These are phyloP conservation scores for Hephaestus fuliginosus DNA, from an alignment of 2,797 vertebrate genomes.

Conservation along the genomic window DNA sequence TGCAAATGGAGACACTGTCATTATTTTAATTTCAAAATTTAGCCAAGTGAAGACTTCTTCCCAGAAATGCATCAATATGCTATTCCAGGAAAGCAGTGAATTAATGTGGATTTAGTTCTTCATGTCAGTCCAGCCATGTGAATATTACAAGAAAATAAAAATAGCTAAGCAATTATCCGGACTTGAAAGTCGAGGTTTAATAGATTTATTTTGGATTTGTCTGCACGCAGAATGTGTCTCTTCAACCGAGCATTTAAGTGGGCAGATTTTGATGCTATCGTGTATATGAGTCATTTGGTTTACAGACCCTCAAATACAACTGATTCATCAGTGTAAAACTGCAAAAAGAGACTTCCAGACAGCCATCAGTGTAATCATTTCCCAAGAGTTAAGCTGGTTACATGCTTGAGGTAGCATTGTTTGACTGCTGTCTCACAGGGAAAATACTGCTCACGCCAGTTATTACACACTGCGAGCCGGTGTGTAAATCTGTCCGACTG, in stretches of 20 bases:
- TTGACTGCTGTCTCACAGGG: slow-evolving; percentile 26
- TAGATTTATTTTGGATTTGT: slow-evolving; percentile 35
- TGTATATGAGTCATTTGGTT: slow-evolving; percentile 19
- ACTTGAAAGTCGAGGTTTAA: not conserved
- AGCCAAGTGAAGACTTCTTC: slow-evolving; percentile 6
- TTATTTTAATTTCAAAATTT: not conserved
- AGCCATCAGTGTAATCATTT: slow-evolving; percentile 50
- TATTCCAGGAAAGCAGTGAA: slow-evolving; percentile 37
- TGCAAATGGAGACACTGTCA: slow-evolving; percentile 1
- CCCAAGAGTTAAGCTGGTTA: slow-evolving; percentile 44
- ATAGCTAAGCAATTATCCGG: slow-evolving; percentile 3
- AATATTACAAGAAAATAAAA: slow-evolving; percentile 22
- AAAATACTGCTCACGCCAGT: slow-evolving; percentile 34
- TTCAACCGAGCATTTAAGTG: slow-evolving; percentile 1
- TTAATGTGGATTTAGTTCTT: slow-evolving; percentile 10
- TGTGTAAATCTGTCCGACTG: not conserved
- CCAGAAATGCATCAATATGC: slow-evolving; percentile 8
- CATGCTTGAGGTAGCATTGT: slow-evolving; percentile 37
- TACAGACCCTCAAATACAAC: slow-evolving; percentile 19
- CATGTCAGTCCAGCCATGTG: slow-evolving; percentile 13
- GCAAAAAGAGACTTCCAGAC: not conserved
- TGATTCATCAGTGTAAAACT: not conserved
- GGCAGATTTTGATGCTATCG: slow-evolving; percentile 11
- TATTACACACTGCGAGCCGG: slow-evolving; percentile 4
- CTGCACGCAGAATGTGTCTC: not conserved